Percentiles rank a stretch among this genome's conserved stretches.
Conservation (phyloP, 2,113 vertebrate species). For the Alouatta palliata region DNA sequence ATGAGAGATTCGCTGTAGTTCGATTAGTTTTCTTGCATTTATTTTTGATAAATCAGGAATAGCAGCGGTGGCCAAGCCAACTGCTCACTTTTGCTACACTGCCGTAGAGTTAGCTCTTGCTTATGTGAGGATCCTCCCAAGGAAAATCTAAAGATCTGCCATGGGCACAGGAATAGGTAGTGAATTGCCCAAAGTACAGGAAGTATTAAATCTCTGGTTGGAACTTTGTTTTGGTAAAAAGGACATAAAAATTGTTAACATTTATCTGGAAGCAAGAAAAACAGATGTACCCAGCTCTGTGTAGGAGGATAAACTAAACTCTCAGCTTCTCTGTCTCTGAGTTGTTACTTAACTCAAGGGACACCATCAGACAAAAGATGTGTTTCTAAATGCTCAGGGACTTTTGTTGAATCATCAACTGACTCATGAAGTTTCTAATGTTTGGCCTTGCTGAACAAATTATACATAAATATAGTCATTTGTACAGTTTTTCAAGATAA, state of each 20-base stretch:
- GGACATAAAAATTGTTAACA: constrained; percentile 6
- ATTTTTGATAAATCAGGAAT: background rate
- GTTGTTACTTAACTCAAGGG: constrained; percentile 1
- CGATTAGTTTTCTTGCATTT: background rate
- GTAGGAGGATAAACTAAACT: constrained; percentile 25
- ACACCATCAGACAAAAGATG: background rate
- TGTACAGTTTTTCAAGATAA: background rate
- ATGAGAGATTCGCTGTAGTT: background rate
- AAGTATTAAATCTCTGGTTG: background rate
- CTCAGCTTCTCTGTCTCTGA: background rate
- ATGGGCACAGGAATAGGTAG: background rate
- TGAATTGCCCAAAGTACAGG: background rate
- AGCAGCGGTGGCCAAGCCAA: background rate
- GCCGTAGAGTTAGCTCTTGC: background rate
- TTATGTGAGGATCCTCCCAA: background rate
- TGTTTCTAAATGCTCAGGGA: background rate
- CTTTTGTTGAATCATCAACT: background rate
- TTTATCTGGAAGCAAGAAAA: constrained; percentile 48
- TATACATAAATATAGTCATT: background rate
- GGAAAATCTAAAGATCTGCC: background rate
- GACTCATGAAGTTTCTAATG: background rate
- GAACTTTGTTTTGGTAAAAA: constrained; percentile 11
- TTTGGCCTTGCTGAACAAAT: background rate
- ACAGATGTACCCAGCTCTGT: background rate
- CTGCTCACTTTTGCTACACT: background rate